These are phyloP conservation scores for Lobophora halterata DNA, from an alignment of 2,888 invertebrate genomes.

Conservation along the genomic window DNA sequence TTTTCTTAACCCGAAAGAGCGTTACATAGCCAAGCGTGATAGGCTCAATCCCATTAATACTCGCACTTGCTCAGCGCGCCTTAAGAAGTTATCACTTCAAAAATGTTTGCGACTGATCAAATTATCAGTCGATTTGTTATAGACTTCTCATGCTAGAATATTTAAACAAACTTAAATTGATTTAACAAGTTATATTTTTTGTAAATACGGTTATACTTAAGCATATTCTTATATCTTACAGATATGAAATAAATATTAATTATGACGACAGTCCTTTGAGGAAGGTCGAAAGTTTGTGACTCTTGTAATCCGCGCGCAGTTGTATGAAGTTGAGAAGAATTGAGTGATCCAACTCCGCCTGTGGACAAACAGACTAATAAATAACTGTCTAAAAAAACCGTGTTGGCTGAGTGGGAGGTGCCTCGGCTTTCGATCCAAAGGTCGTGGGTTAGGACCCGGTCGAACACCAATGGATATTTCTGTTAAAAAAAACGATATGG, in stretches of 20 bases:
- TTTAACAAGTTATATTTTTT: conserved; percentile 12
- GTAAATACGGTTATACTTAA: conserved; percentile 13
- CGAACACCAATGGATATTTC: too few species aligned
- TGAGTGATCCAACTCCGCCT: conserved; percentile 94
- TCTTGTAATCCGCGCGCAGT: conserved; percentile 95
- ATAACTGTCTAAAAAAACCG: conserved; percentile 23
- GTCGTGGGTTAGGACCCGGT: too few species aligned
- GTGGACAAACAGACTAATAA: conserved; percentile 53
- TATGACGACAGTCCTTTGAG: conserved; percentile 78
- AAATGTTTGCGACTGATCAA: conserved; percentile 5
- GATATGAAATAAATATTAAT: conserved; percentile 22
- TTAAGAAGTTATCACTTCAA: not conserved
- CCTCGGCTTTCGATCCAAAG: too few species aligned
- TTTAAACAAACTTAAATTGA: conserved; percentile 9
- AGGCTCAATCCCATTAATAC: too few species aligned
- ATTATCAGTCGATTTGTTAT: not conserved
- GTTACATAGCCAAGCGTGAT: too few species aligned
- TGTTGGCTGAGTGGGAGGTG: too few species aligned
- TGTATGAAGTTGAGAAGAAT: conserved; percentile 96
- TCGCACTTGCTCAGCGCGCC: too few species aligned
- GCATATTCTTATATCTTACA: conserved; percentile 8
- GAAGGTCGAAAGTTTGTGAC: conserved; percentile 87
- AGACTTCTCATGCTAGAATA: conserved; percentile 1
- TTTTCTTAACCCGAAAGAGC: too few species aligned
- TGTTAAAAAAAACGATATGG: too few species aligned